Base-by-base conservation (phyloP, 2,797 vertebrate species). In the Jordanella pulchra region DNA sequence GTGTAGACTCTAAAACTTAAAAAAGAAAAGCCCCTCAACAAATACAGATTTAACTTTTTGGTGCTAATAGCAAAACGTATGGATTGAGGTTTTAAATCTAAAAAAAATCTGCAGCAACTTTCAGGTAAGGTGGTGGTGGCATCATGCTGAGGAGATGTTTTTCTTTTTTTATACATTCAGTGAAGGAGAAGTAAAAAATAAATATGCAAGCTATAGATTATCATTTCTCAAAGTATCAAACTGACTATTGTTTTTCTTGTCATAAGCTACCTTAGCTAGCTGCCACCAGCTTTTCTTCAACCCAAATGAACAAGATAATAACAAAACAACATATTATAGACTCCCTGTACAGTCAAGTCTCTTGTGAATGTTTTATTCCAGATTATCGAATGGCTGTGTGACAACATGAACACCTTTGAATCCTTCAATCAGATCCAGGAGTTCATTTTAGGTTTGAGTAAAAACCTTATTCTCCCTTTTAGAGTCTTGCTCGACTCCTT, bases 341-440 rank as follows among this genome's bases (percentile, higher is more conserved):
- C 55, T 25, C 35, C 44, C 39, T 14, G 17, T 21, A 21, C 25
- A 27, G 10, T 21, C 21, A 15, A 12, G n/a, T 61, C 0, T 32
- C 42, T 65, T 30, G 14, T 78, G 86, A 67, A 39, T 0, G 65
- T 61, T 67, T 60, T 13, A 58, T 70, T 88, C 68, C 79, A 99
- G 98, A 91, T 99, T 77, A 95, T 97, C 76, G 93, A 91, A 12
- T 99, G 98, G 97, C 93, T 99, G 88, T 96, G 93, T 82, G 96
- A 97, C 87, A 95, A 95, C 65, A 48, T 93, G 72, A 96, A 94
- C 79, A 78, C 92, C 12, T 96, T 96, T 28, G 89, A 94, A 69
- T 95, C 93, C 73, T 97, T 98, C 89, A 96, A 99, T 92, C 96
- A 95, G 73, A 95, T 98, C 87, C 97, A 98, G 88, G 98, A 99